Evolutionary conservation across 2,113 vertebrate species (phyloP), one percentile per base, ranked within the genome.

Genomic region (Tetrax tetrax): DNA sequence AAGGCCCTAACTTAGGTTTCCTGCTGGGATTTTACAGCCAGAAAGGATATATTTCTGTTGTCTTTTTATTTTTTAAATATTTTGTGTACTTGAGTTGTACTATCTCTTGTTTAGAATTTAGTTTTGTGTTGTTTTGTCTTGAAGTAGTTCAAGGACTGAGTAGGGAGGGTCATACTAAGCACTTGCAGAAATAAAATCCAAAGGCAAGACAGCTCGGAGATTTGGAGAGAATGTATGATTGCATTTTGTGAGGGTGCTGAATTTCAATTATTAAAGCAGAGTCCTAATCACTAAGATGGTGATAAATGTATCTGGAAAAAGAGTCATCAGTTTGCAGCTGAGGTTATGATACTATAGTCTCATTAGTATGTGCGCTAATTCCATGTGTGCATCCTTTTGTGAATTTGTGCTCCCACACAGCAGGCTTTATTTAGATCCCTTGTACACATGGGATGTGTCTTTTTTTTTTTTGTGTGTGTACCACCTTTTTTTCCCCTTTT

Each of bases 111-210:
- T 94, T 91, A 89, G 77, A 84, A 78, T 78, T 87, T 38, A 64
- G 60, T 24, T 95, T 87, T 68, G 18, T 81, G 29, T 90, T 96
- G 70, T 68, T 93, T 90, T 87, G 64, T 87, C 80, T 89, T 91
- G 41, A 84, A 84, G 63, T 37, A 82, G 43, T 82, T 92, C 65
- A 87, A 84, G 89, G 77, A 56, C 94, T 91, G 31, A 50, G 24
- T 65, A 79, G 57, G 45, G 38, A 82, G 10, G 33, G 28, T 60
- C 70, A 57, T 50, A 74, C 16, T 31, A 66, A 80, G 10, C 10
- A 29, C 14, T 78, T 82, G 28, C 12, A 94, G 80, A 82, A 89
- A 78, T 41, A 48, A 61, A 82, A 71, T 59, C 45, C 25, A 41
- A 82, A 48, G 21, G 10, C 24, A 75, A 87, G 43, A 38, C 9